Percentiles rank a stretch among this genome's conserved stretches.
phyloP scores from a whole-genome alignment of 2,113 vertebrate species.

The Haemorhous mexicanus region DNA sequence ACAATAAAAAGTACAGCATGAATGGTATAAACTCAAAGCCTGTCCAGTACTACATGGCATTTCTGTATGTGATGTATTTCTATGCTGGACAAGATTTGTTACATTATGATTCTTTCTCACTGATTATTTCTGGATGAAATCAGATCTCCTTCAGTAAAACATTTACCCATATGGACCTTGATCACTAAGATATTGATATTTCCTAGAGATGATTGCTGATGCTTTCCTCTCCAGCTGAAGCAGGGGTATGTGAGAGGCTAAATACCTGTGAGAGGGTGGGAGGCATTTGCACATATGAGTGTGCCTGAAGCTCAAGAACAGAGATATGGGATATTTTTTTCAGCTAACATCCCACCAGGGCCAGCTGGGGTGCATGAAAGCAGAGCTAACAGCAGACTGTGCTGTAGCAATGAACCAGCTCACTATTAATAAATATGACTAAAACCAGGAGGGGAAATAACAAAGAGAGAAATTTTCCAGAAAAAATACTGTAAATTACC shows the following conservation, averaged over 20 bases:
- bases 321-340: not conserved
- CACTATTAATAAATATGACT: not conserved
- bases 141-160: not conserved
- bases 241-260: not conserved
- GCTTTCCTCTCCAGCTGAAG: not conserved
- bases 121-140: not conserved
- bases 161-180: not conserved
- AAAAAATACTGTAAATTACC: not conserved
- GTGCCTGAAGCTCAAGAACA: not conserved
- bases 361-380: not conserved
- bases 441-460: not conserved
- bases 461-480: not conserved
- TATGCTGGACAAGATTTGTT: not conserved
- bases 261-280: not conserved
- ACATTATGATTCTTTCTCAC: not conserved
- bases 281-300: fast-evolving
- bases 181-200: not conserved
- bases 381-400: not conserved
- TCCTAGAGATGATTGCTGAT: not conserved
- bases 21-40: not conserved
- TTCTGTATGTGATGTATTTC: not conserved
- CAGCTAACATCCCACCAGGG: not conserved
- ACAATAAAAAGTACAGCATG: not conserved
- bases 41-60: not conserved
- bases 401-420: not conserved